Evolutionary conservation across 1,140 invertebrate species (phyloP).

Genomic region (Zaprionus davidi): DNA sequence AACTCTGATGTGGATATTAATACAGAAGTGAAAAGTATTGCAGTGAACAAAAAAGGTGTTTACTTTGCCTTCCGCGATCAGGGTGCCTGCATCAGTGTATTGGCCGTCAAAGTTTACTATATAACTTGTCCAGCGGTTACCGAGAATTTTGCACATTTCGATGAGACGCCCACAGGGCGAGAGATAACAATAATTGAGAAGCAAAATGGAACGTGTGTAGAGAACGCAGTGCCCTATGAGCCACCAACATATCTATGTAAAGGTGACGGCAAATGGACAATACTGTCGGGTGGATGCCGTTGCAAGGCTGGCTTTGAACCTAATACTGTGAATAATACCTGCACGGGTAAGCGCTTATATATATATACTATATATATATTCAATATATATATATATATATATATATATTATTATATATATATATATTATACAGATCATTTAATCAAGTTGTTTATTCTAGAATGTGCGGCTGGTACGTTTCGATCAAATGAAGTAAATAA

Average conservation of each 20-base stretch:
- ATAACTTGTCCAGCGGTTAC: conserved; percentile 97
- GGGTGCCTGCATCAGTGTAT: conserved; percentile 97
- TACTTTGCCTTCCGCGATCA: conserved; percentile 99
- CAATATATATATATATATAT: too few species aligned
- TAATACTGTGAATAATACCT: conserved; percentile 91
- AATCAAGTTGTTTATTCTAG: conserved; percentile 79
- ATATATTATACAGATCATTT: background rate
- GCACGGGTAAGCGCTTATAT: conserved; percentile 86
- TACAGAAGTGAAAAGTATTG: conserved; percentile 96
- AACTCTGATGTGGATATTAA: conserved; percentile 96
- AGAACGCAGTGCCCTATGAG: conserved; percentile 91
- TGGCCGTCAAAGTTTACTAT: conserved; percentile 98
- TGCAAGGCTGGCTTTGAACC: conserved; percentile 97
- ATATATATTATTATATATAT: too few species aligned
- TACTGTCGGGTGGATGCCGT: conserved; percentile 94
- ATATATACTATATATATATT: too few species aligned
- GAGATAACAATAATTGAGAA: conserved; percentile 97
- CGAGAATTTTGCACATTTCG: conserved; percentile 96
- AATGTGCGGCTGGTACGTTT: conserved; percentile 89
- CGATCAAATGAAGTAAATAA: conserved; percentile 83
- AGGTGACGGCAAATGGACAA: conserved; percentile 97
- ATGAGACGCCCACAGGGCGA: conserved; percentile 95
- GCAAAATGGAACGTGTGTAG: conserved; percentile 93
- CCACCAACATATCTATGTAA: conserved; percentile 95
- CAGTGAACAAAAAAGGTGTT: conserved; percentile 96